Percentiles rank a stretch among this genome's conserved stretches.
Evolutionary conservation across 2,888 invertebrate genomes (phyloP).

Genomic region (Tineola bisselliella): DNA sequence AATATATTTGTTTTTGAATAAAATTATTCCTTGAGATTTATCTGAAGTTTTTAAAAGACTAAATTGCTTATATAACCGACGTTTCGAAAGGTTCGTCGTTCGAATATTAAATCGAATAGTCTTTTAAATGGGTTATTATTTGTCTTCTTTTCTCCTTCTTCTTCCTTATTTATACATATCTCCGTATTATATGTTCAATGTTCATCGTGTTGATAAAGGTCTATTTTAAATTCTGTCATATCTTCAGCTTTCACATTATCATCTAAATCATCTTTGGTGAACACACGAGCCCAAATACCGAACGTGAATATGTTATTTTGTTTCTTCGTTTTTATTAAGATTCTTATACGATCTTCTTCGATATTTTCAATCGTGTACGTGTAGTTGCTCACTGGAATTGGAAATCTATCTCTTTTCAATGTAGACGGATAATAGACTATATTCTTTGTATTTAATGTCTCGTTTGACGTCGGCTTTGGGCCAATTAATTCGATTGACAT

Average conservation of each 20-base stretch:
- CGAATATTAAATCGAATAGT: no score
- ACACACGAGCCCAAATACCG: constrained; percentile 55
- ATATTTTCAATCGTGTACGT: constrained; percentile 23
- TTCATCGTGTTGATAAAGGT: no score
- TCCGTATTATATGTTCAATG: no score
- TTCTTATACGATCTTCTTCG: neutral
- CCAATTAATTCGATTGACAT: neutral
- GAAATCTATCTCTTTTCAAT: constrained; percentile 54
- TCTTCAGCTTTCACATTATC: constrained; percentile 24
- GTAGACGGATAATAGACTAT: constrained; percentile 61
- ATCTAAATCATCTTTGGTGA: constrained; percentile 48
- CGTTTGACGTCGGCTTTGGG: constrained; percentile 31
- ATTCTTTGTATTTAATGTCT: constrained; percentile 39
- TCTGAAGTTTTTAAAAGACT: no score
- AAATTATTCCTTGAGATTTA: no score
- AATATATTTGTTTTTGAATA: no score
- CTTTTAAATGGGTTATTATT: no score
- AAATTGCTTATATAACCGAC: no score
- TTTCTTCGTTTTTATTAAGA: constrained; percentile 37
- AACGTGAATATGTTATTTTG: constrained; percentile 56
- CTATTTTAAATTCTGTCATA: neutral
- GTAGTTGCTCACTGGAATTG: constrained; percentile 42
- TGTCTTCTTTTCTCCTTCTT: no score
- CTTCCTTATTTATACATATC: no score
- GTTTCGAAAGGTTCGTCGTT: no score